Evolutionary conservation across 2,888 invertebrate genomes (phyloP).

Genomic region (Aleiodes testaceus): DNA sequence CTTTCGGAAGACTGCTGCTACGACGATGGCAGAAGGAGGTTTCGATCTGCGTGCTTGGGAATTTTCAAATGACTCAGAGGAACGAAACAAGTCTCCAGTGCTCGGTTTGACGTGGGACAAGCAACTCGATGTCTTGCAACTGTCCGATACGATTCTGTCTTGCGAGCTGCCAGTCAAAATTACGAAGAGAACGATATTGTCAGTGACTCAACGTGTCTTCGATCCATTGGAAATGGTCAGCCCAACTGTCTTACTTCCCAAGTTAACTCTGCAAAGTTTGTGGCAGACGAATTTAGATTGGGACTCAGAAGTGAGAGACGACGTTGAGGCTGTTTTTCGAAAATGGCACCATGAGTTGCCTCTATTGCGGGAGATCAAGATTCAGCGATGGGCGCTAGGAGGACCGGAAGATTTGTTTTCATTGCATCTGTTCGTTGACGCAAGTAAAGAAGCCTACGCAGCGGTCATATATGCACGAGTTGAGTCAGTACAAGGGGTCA

Average conservation of each 20-base stretch:
- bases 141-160: conserved; percentile 28
- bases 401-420: conserved; percentile 31
- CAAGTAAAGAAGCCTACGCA: conserved; percentile 55
- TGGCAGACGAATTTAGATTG: conserved; percentile 43
- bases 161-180: conserved; percentile 27
- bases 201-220: conserved; percentile 48
- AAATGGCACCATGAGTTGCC: conserved; percentile 49
- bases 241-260: conserved; percentile 49
- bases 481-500: conserved; percentile 40
- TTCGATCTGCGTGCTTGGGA: conserved; percentile 53
- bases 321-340: conserved; percentile 35
- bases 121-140: conserved; percentile 34
- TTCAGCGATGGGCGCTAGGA: conserved; percentile 48
- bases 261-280: conserved; percentile 47
- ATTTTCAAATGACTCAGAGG: conserved; percentile 33
- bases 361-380: conserved; percentile 41
- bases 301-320: conserved; percentile 43
- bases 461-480: conserved; percentile 52
- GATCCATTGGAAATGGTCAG: conserved; percentile 51
- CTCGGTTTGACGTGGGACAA: conserved; percentile 48
- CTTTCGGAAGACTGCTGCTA: conserved; percentile 39
- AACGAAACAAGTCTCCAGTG: conserved; percentile 37
- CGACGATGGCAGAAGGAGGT: conserved; percentile 44
- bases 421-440: conserved; percentile 59
- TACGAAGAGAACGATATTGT: conserved; percentile 52